Base-by-base conservation (phyloP, 2,888 invertebrate species). In the Drosophila yooni region DNA sequence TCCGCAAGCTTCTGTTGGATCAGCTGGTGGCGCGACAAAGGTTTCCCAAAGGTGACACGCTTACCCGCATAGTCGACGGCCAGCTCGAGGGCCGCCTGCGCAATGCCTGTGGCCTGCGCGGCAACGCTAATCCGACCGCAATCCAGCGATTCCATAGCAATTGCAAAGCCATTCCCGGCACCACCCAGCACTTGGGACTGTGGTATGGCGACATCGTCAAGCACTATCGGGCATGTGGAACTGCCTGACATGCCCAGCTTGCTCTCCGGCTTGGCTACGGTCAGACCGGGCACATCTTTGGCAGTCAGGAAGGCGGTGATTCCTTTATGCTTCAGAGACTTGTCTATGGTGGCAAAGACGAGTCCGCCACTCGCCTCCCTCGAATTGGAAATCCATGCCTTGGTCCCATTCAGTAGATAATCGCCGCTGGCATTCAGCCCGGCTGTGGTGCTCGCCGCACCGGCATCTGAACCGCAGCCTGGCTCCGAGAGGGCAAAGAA, bases 401-500 rank as follows among this genome's bases (percentile, higher is more conserved):
- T 98, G 6, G 98, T 97, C 4, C 98, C 98, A 93, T 97, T 98
- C 7, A 98, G 85, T 29, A 95, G 88, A 94, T 96, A 98, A 76
- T 95, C 94, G 1, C 95, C 96, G 7, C 94, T 93, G 8, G 94
- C 91, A 89, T 94, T 93, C 7, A 94, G 89, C 91, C 94, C 95
- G 0, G 98, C 98, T 11, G 95, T 96, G 0, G 98, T 98, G 0
- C 97, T 96, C 3, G 98, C 98, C 13, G 98, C 98, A 7, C 98
- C 97, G 8, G 99, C 99, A 94, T 99, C 99, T 65, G 98, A 98
- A 0, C 98, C 98, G 93, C 98, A 98, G 0, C 96, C 96, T 34
- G 98, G 98, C 93, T 98, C 98, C 71, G 98, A 98, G 0, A 99
- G 94, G n/a, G 98, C 98, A 94, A 99, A 99, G 91, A 98, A 98